phyloP scores from a whole-genome alignment of 2,888 invertebrate species.

The Arrhopalites spinosus region DNA sequence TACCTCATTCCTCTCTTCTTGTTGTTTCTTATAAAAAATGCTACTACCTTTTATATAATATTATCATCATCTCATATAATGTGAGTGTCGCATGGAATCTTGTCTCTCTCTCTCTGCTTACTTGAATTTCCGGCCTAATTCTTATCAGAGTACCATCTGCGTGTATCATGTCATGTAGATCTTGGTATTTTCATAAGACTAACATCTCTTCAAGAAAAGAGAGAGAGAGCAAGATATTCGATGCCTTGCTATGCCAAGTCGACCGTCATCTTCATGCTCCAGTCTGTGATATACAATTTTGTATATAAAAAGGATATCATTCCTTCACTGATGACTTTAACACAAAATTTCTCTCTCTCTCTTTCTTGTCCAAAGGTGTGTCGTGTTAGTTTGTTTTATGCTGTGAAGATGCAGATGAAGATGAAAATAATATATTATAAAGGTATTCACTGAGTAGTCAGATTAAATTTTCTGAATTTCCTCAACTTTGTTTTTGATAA shows the following conservation, averaged over 20 bases:
- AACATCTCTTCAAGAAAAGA: neutral
- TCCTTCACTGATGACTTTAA: neutral
- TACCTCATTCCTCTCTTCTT: too few relatives aligned
- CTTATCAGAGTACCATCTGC: slow-evolving; percentile 38
- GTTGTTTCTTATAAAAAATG: neutral
- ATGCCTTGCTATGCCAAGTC: slow-evolving; percentile 33
- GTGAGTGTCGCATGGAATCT: slow-evolving; percentile 37
- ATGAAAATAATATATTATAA: too few relatives aligned
- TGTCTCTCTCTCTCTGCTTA: slow-evolving; percentile 25
- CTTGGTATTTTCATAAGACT: slow-evolving; percentile 12
- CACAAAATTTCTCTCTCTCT: neutral
- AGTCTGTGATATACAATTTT: slow-evolving; percentile 20
- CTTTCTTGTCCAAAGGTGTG: slow-evolving; percentile 11
- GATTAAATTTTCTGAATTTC: too few relatives aligned
- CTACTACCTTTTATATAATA: neutral
- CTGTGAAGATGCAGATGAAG: slow-evolving; percentile 2
- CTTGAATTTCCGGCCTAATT: slow-evolving; percentile 43
- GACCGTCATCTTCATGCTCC: slow-evolving; percentile 33
- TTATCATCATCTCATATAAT: slow-evolving; percentile 15
- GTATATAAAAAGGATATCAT: neutral
- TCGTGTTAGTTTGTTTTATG: neutral
- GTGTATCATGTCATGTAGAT: slow-evolving; percentile 41
- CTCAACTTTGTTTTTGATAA: too few relatives aligned
- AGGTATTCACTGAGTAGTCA: too few relatives aligned
- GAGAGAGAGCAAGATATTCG: slow-evolving; percentile 20